Base-by-base conservation (phyloP, 2,888 invertebrate species). In the Endomychus coccineus region DNA sequence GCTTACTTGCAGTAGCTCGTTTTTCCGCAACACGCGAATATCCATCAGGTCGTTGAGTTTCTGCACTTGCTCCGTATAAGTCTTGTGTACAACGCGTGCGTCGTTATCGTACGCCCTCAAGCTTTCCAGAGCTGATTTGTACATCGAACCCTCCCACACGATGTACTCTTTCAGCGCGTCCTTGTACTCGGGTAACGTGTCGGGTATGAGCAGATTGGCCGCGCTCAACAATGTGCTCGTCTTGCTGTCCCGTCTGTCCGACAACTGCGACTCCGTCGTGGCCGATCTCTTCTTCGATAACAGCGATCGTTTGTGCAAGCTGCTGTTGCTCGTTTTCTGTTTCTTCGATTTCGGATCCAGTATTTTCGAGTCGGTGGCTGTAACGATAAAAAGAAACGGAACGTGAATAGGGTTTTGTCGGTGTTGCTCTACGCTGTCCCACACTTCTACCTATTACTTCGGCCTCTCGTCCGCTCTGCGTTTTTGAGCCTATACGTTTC, bases 1-100 rank as follows among this genome's bases (percentile, higher is more conserved):
- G 16, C 27, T 16, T 35, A 50, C 53, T 36, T 48, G 43, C 11
- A 48, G 29, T n/a, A 50, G 41, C 36, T 54, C 52, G 25, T 43
- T 43, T 31, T 45, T 48, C 34, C 46, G 43, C 5, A 45, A 25
- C 16, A 52, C 50, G 2, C 51, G 28, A 3, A 34, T 12, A 13
- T 45, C 40, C 7, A 40, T 24, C 30, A 35, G 28, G 7, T 44
- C 30, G 17, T 52, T 44, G 22, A 55, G 39, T 15, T 39, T 30
- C 16, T 49, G 41, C 12, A 52, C 14, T 40, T 49, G 50, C 4
- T 31, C 25, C 27, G 51, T 19, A 40, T 54, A 55, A 6, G 32
- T 32, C 17, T 28, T 39, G 15, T 51, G 46, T n/a, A 44, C 27
- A 5, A 29, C 25, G 34, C 42, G 51, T 1, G 51, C 44, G 11